A percentile compares a stretch with the other conserved stretches of the same genome.
phyloP scores from a whole-genome alignment of 1,140 invertebrate species.

The Eulimnadia texana region DNA sequence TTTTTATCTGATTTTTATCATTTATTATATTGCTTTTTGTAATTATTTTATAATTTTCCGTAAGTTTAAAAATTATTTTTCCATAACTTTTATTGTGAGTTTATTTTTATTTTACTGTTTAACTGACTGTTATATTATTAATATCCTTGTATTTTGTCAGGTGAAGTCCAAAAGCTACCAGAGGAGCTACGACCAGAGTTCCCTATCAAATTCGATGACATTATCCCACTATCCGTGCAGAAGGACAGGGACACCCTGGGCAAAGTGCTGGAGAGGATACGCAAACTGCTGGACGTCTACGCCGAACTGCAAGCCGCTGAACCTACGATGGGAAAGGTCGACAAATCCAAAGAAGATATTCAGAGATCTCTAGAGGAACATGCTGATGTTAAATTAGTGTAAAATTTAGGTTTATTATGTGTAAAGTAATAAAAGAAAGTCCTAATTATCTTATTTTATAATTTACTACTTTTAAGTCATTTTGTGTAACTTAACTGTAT shows the following conservation, averaged over 20 bases:
- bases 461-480: too few relatives aligned
- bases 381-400: neutral
- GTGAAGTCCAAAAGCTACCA: slow-evolving; percentile 36
- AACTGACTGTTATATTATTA: too few relatives aligned
- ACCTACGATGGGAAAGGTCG: neutral
- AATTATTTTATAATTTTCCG: neutral
- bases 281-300: slow-evolving; percentile 23
- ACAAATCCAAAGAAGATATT: neutral
- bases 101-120: slow-evolving; percentile 17
- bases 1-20: too few relatives aligned
- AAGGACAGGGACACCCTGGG: slow-evolving; percentile 14
- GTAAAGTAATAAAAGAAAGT: too few relatives aligned
- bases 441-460: too few relatives aligned
- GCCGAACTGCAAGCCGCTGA: slow-evolving; percentile 1
- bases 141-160: slow-evolving; percentile 19
- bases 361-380: neutral
- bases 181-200: slow-evolving; percentile 48
- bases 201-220: slow-evolving; percentile 50
- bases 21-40: slow-evolving; percentile 1
- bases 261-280: slow-evolving; percentile 18
- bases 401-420: too few relatives aligned
- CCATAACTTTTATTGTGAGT: slow-evolving; percentile 13
- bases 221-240: slow-evolving; percentile 26
- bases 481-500: too few relatives aligned
- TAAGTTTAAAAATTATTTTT: slow-evolving; percentile 14